Evolutionary conservation across 2,888 invertebrate species (phyloP).

Genomic region (Caenorhabditis sp.): DNA sequence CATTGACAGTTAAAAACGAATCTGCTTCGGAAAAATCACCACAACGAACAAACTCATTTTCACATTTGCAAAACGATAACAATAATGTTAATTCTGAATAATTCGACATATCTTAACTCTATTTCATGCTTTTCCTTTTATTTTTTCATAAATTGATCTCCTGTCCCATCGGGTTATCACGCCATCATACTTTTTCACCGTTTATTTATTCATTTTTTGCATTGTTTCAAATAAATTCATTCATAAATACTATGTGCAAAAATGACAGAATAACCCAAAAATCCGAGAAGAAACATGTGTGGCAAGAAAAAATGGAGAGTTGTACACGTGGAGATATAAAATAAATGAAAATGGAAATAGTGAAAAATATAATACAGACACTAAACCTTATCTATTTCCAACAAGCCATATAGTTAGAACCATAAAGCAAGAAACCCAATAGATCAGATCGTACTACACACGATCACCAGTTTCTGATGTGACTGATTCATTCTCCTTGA

Average conservation of each 20-base stretch:
- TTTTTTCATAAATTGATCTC: not conserved
- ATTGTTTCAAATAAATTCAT: not conserved
- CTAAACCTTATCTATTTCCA: not conserved
- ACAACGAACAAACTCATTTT: not conserved
- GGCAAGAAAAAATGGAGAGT: not conserved
- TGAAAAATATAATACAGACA: slow-evolving; percentile 4
- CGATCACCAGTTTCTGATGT: slow-evolving; percentile 53
- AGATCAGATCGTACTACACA: slow-evolving; percentile 18
- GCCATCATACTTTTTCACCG: slow-evolving; percentile 1
- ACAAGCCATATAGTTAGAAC: not conserved
- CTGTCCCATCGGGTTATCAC: not conserved
- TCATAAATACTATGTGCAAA: slow-evolving; percentile 1
- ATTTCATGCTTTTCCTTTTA: not conserved
- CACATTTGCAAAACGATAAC: not conserved
- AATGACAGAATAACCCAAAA: slow-evolving; percentile 1
- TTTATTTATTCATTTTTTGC: not conserved
- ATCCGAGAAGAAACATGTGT: not conserved
- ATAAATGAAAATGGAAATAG: slow-evolving; percentile 5
- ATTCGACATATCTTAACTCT: too few relatives aligned
- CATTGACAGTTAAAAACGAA: not conserved
- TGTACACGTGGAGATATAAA: not conserved
- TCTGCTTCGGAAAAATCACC: not conserved
- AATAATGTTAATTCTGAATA: not conserved
- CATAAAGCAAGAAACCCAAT: not conserved
- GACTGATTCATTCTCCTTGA: slow-evolving; percentile 53